Evolutionary conservation across 23 tunicate species (phyloP).

Genomic region (Botrylloides violaceus): DNA sequence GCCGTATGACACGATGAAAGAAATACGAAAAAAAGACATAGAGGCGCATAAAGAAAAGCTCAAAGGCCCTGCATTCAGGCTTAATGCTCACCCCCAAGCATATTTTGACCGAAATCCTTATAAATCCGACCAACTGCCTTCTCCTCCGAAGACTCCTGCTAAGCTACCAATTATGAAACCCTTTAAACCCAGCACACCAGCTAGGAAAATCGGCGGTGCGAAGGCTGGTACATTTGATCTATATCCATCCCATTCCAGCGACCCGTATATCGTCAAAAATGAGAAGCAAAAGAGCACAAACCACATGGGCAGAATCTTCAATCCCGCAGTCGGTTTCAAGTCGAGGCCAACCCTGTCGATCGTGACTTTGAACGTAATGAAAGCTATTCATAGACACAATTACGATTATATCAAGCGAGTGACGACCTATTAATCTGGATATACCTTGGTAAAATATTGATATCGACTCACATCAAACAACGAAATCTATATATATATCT

Average conservation of each 20-base stretch:
- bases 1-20: slow-evolving; percentile 50
- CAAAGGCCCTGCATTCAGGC: slow-evolving; percentile 79
- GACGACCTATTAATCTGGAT: too few relatives aligned
- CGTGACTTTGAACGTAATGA: slow-evolving; percentile 50
- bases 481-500: too few relatives aligned
- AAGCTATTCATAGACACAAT: slow-evolving; percentile 15
- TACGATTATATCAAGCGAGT: not conserved
- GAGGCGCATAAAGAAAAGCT: slow-evolving; percentile 29
- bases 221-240: slow-evolving; percentile 91
- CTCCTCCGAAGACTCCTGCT: slow-evolving; percentile 37
- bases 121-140: slow-evolving; percentile 45
- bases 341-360: slow-evolving; percentile 62
- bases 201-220: slow-evolving; percentile 77
- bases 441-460: too few relatives aligned
- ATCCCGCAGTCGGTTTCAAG: slow-evolving; percentile 65
- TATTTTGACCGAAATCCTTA: slow-evolving; percentile 70
- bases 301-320: slow-evolving; percentile 68
- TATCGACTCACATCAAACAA: too few relatives aligned
- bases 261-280: slow-evolving; percentile 44
- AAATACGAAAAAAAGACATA: slow-evolving; percentile 57
- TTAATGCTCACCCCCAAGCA: slow-evolving; percentile 60
- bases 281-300: slow-evolving; percentile 48
- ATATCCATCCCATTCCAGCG: slow-evolving; percentile 81
- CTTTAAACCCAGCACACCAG: slow-evolving; percentile 84
- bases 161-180: slow-evolving; percentile 72